A percentile compares a stretch with the other conserved stretches of the same genome.
Conservation (phyloP, 2,888 invertebrate species). For the Cyrtodaria siliqua region DNA sequence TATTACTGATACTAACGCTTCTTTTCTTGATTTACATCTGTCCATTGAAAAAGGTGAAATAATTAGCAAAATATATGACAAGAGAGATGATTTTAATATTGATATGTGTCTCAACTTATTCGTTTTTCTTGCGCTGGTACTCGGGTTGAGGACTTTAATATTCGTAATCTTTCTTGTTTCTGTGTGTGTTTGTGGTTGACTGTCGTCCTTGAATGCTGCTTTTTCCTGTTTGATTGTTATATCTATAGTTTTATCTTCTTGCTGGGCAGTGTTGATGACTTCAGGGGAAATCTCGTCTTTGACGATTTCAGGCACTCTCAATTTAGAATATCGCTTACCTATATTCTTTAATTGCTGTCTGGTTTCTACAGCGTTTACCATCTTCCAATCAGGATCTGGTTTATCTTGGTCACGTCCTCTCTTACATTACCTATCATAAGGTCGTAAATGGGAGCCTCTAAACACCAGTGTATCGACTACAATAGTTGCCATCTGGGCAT, state of each 20-base stretch:
- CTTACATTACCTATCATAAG: conserved; percentile 43
- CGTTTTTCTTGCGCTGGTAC: conserved; percentile 11
- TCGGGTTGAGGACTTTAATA: conserved; percentile 8
- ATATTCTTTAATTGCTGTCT: neutral
- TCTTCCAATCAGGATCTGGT: conserved; percentile 41
- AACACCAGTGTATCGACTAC: conserved; percentile 41
- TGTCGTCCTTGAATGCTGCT: neutral
- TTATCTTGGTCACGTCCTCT: conserved; percentile 21
- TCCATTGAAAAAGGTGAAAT: no score
- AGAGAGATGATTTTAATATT: conserved; percentile 17
- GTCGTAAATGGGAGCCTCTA: conserved; percentile 47
- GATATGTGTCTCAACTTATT: conserved; percentile 42
- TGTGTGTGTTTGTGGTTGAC: conserved; percentile 5
- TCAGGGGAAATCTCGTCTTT: conserved; percentile 15
- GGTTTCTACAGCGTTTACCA: conserved; percentile 20
- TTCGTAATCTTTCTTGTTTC: conserved; percentile 12
- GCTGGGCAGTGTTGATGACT: conserved; percentile 23
- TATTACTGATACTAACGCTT: no score
- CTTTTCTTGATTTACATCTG: no score
- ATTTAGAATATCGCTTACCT: neutral
- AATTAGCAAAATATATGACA: no score
- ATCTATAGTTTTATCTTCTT: conserved; percentile 12
- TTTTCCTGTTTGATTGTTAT: conserved; percentile 7
- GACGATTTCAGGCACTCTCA: conserved; percentile 23
- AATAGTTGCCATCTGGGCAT: conserved; percentile 31